Conservation (phyloP, 2,888 invertebrate species). For the Tineola bisselliella region DNA sequence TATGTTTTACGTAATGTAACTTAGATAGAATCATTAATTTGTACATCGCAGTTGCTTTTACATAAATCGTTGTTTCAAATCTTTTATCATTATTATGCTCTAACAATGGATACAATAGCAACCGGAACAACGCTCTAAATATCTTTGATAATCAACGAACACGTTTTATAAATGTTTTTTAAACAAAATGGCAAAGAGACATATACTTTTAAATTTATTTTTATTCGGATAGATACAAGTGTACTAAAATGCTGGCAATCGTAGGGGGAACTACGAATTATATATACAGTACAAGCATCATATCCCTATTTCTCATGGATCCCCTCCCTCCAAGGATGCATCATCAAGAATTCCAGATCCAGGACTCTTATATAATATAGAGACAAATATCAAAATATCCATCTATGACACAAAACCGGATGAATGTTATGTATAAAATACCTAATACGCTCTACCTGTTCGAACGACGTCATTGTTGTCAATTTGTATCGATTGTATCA, state of each 20-base stretch:
- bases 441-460: not conserved
- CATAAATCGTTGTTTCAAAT: slow-evolving; percentile 1
- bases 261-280: no score
- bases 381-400: no score
- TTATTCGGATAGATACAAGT: no score
- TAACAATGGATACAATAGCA: slow-evolving; percentile 23
- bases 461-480: not conserved
- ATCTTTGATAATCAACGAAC: slow-evolving; percentile 19
- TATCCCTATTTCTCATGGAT: no score
- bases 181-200: not conserved
- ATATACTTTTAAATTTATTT: no score
- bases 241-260: no score
- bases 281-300: no score
- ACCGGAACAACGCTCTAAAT: slow-evolving; percentile 44
- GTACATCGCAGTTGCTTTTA: not conserved
- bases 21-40: not conserved
- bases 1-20: not conserved
- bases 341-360: no score
- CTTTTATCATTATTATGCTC: not conserved
- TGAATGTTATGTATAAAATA: not conserved
- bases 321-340: no score
- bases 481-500: slow-evolving; percentile 8
- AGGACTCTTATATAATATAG: no score
- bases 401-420: no score
- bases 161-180: not conserved